Conservation (phyloP, 2,113 vertebrate species). For the Motacilla tschutschensis region DNA sequence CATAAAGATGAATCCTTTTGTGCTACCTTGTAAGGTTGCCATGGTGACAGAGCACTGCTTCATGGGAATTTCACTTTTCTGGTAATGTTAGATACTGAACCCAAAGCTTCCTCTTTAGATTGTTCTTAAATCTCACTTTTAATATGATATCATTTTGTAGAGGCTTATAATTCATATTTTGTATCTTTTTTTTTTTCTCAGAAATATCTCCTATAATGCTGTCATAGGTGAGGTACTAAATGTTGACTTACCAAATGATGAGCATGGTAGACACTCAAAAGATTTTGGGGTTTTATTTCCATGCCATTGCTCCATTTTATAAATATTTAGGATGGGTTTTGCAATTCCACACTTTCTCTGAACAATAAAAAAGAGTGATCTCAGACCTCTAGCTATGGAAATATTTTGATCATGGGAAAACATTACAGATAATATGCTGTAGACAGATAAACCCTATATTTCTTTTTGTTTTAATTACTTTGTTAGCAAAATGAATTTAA, state of each 20-base stretch:
- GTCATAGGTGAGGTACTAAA: neutral
- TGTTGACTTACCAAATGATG: neutral
- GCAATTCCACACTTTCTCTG: neutral
- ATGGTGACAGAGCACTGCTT: constrained; percentile 71
- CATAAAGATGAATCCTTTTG: constrained; percentile 73
- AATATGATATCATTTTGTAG: neutral
- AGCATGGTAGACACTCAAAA: neutral
- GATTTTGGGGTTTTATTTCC: neutral
- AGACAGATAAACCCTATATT: neutral
- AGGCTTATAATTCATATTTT: constrained; percentile 18
- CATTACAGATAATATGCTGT: neutral
- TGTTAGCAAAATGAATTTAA: neutral
- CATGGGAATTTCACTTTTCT: constrained; percentile 73
- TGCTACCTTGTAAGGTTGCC: constrained; percentile 71
- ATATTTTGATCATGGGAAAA: neutral
- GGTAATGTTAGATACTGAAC: constrained; percentile 53
- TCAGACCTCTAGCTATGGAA: neutral
- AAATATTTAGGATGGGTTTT: constrained; percentile 9
- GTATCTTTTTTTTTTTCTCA: constrained; percentile 41
- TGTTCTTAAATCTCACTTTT: constrained; percentile 58
- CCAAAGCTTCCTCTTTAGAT: constrained; percentile 52
- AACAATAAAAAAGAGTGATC: neutral
- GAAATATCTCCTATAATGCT: neutral
- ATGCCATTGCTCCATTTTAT: neutral
- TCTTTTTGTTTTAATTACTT: neutral